phyloP scores from a whole-genome alignment of 1,140 invertebrate genomes.

The Drosophila prosaltans region DNA sequence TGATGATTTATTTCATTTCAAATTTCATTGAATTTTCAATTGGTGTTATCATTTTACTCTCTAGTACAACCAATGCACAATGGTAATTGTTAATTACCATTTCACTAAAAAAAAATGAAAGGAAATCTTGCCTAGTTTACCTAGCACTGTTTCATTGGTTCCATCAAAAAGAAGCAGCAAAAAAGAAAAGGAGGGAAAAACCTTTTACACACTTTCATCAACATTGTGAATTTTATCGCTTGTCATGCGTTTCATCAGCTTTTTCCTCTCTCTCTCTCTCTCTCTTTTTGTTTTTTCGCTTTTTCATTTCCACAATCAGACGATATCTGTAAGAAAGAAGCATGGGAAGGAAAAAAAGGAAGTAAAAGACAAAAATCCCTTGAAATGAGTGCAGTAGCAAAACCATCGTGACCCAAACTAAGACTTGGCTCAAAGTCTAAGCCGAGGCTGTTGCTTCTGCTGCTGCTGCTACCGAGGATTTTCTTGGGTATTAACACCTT shows the following conservation, averaged over 20 bases:
- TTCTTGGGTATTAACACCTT: slow-evolving; percentile 51
- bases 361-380: slow-evolving; percentile 24
- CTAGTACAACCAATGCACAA: too few relatives aligned
- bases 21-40: too few relatives aligned
- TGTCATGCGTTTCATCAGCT: slow-evolving; percentile 5
- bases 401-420: slow-evolving; percentile 41
- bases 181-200: background rate
- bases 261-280: background rate
- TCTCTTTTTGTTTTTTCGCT: background rate
- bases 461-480: slow-evolving; percentile 26
- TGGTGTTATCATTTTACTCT: too few relatives aligned
- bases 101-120: background rate
- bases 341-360: background rate
- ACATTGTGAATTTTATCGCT: slow-evolving; percentile 15
- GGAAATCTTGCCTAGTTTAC: background rate
- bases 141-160: background rate
- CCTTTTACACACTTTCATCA: slow-evolving; percentile 21
- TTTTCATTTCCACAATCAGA: slow-evolving; percentile 18
- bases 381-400: slow-evolving; percentile 28
- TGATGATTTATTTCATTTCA: background rate
- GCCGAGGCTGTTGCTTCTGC: slow-evolving; percentile 4
- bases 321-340: background rate
- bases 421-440: slow-evolving; percentile 53
- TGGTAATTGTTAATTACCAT: too few relatives aligned
- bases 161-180: background rate